These are phyloP conservation scores for Heliothis peltigera DNA, from an alignment of 2,888 invertebrate species.

Conservation along the genomic window DNA sequence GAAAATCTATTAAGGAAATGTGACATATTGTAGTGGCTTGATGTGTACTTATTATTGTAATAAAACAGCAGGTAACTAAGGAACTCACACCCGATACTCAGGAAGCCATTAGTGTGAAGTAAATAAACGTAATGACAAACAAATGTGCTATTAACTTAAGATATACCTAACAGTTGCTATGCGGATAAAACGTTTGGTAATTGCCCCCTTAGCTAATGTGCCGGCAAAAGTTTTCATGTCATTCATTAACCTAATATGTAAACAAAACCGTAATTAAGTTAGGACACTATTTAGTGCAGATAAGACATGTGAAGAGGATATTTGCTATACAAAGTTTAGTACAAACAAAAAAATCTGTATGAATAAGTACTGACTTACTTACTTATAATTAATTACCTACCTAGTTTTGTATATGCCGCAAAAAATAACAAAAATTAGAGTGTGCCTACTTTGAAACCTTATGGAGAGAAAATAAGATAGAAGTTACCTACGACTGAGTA, in stretches of 20 bases:
- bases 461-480: too few species aligned
- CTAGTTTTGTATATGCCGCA: too few species aligned
- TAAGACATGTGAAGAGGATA: conserved; percentile 22
- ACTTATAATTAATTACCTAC: too few species aligned
- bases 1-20: too few species aligned
- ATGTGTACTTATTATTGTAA: neutral
- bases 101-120: conserved; percentile 43
- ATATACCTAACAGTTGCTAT: conserved; percentile 36
- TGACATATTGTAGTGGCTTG: too few species aligned
- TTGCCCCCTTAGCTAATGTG: conserved; percentile 31
- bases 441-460: too few species aligned
- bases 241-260: conserved; percentile 43
- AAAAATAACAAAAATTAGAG: too few species aligned
- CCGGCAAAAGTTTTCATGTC: conserved; percentile 37
- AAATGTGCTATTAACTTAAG: conserved; percentile 55
- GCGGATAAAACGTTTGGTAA: conserved; percentile 46
- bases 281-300: conserved; percentile 5
- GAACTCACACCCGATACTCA: conserved; percentile 4
- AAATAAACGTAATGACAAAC: conserved; percentile 65
- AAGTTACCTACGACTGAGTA: too few species aligned
- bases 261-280: conserved; percentile 43
- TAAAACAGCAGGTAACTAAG: conserved; percentile 34
- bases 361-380: too few species aligned
- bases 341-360: neutral
- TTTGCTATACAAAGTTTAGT: too few species aligned